Conservation (phyloP, 2,888 invertebrate genomes). For the Cantharis flavilabris region DNA sequence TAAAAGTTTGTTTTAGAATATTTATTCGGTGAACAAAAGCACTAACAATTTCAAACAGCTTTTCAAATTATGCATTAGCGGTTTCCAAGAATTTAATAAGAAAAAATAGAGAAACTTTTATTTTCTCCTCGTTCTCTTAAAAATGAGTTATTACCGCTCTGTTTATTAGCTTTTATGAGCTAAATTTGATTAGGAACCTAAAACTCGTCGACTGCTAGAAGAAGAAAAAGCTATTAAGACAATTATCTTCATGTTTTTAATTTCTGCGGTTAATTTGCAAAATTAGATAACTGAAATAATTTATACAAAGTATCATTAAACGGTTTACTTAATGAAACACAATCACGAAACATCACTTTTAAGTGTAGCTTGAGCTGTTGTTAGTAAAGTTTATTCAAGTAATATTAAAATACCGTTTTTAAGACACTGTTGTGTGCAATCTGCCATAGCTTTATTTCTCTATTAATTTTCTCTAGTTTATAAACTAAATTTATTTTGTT, state of each 20-base stretch:
- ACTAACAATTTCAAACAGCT: neutral
- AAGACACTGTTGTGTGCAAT: neutral
- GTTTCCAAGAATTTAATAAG: neutral
- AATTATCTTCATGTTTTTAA: neutral
- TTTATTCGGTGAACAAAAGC: neutral
- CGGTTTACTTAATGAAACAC: neutral
- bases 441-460: neutral
- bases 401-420: neutral
- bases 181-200: neutral
- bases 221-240: neutral
- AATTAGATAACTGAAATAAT: neutral
- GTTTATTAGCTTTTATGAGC: neutral
- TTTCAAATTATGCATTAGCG: neutral
- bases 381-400: neutral
- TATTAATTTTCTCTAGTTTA: neutral
- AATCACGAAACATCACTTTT: neutral
- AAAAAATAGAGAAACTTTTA: neutral
- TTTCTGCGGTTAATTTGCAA: neutral
- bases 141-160: neutral
- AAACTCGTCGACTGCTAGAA: neutral
- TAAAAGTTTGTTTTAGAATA: neutral
- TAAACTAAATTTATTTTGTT: neutral
- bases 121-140: neutral
- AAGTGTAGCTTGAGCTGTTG: neutral
- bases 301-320: neutral